A percentile compares a stretch with the other conserved stretches of the same genome.
Conservation (phyloP, 2,113 vertebrate species). For the Stomatorhinus ivindoensis region DNA sequence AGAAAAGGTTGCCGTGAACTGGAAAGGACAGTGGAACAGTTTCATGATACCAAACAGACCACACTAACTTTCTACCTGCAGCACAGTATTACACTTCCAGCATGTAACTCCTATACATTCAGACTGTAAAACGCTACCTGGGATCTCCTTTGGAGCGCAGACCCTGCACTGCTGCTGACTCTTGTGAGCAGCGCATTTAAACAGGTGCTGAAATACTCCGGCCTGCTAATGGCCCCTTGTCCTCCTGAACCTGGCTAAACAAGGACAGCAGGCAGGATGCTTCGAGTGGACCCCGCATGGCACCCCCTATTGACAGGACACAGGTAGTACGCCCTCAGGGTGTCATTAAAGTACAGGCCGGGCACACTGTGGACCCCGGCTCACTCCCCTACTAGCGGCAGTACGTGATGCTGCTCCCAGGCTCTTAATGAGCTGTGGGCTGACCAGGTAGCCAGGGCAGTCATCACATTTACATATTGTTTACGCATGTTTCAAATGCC, state of each 20-base stretch:
- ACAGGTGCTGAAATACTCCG: background rate
- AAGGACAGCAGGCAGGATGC: background rate
- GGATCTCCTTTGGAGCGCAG: background rate
- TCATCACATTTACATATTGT: background rate
- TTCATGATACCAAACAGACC: background rate
- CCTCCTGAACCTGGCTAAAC: background rate
- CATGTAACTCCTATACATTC: background rate
- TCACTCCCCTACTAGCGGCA: background rate
- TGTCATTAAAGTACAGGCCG: background rate
- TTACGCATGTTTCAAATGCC: background rate
- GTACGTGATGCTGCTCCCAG: background rate
- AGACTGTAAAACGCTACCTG: background rate
- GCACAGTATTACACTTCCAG: background rate
- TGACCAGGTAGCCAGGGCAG: background rate
- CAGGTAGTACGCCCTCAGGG: background rate
- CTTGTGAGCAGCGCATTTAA: background rate
- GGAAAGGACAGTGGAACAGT: background rate
- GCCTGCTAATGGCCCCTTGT: background rate
- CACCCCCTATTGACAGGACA: background rate
- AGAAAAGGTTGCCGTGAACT: background rate
- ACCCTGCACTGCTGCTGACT: no score
- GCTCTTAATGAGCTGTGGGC: background rate
- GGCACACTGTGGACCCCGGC: background rate
- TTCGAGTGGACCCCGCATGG: background rate
- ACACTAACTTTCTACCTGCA: background rate